Conservation (phyloP, 2,888 invertebrate species). For the Cheilosia vernalis region DNA sequence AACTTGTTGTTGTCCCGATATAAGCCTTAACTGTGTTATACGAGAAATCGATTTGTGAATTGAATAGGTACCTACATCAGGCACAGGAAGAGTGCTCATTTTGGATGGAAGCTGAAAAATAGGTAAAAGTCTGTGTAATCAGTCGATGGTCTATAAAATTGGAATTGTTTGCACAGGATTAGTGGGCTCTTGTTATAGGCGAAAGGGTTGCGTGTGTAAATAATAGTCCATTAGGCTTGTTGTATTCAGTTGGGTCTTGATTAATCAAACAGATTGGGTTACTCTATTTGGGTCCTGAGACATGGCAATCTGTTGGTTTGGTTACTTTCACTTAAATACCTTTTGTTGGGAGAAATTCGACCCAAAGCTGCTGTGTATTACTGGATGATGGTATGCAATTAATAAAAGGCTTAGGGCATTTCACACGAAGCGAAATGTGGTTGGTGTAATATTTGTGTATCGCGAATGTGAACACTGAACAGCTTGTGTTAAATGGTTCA, state of each 20-base stretch:
- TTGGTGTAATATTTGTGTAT: too few relatives aligned
- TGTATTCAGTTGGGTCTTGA: conserved; percentile 23
- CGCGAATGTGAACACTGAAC: too few relatives aligned
- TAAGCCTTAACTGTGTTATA: conserved; percentile 43
- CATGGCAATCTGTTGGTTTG: conserved; percentile 16
- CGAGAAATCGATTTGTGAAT: conserved; percentile 58
- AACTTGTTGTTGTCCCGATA: conserved; percentile 44
- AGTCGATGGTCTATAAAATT: conserved; percentile 68
- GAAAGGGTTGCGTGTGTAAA: conserved; percentile 45
- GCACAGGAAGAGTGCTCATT: conserved; percentile 9
- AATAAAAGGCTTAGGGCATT: too few relatives aligned
- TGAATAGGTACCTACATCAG: neutral
- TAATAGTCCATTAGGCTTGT: conserved; percentile 57
- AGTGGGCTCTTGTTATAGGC: conserved; percentile 23
- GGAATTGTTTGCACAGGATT: conserved; percentile 60
- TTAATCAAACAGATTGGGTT: conserved; percentile 43
- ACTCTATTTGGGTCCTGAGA: neutral
- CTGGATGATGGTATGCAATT: too few relatives aligned
- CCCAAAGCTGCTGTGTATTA: too few relatives aligned
- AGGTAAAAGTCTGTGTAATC: conserved; percentile 43
- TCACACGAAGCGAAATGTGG: too few relatives aligned
- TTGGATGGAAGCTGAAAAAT: conserved; percentile 38
- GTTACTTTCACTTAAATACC: neutral
- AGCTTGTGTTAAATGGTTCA: too few relatives aligned
- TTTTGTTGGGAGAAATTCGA: neutral